Conservation (phyloP, 2,888 invertebrate genomes). For the Magallana nippona region DNA sequence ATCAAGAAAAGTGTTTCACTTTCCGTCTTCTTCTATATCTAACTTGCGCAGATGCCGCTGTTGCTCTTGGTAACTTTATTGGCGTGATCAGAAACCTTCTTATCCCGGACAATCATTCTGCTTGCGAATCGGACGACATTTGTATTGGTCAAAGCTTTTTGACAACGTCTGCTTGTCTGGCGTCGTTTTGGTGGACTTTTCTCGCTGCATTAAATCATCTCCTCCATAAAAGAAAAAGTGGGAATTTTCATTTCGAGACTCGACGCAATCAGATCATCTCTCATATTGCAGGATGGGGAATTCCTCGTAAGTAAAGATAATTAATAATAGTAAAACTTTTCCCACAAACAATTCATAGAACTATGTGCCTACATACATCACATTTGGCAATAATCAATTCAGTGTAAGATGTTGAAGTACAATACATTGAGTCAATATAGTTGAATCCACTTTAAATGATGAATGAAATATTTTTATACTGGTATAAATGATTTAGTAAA, state of each 20-base stretch:
- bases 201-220: neutral
- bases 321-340: too few species aligned
- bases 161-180: neutral
- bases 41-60: neutral
- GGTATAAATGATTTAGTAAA: too few species aligned
- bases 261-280: neutral
- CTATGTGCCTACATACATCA: too few species aligned
- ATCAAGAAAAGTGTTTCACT: neutral
- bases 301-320: neutral
- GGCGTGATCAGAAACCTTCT: neutral
- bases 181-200: constrained; percentile 13
- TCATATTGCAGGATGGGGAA: neutral
- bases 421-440: too few species aligned
- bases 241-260: neutral
- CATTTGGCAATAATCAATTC: too few species aligned
- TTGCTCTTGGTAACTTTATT: neutral
- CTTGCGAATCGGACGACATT: neutral
- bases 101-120: neutral
- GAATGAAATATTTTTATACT: too few species aligned
- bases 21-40: neutral
- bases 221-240: neutral
- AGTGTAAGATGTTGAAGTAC: too few species aligned
- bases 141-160: neutral
- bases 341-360: too few species aligned
- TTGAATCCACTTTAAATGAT: too few species aligned